Base-by-base conservation (phyloP, 2,888 invertebrate genomes). In the Aplocera efformata region DNA sequence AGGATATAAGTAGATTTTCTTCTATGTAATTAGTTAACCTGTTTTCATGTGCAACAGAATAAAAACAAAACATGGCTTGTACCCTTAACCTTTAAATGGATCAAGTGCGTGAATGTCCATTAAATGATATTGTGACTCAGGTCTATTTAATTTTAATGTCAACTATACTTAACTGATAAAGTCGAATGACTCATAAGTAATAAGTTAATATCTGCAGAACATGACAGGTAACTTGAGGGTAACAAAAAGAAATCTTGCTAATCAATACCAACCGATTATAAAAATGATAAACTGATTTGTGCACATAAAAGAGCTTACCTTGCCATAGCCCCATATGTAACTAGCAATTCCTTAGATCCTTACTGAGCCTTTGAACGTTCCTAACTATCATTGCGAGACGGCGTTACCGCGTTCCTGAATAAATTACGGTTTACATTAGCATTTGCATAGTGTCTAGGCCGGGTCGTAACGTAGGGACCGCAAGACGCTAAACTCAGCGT, bases 401-500 rank as follows among this genome's bases (percentile, higher is more conserved):
- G 21, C 31, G 34, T 31, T 46, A 40, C 37, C 45, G 41, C 46
- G 36, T 38, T 44, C 42, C 43, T 46, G 42, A 48, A 50, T 50
- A 50, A 42, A 46, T 50, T 50, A 46, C 43, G 17, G 38, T 41
- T 45, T 48, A 40, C 34, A 38, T 8, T n/a, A 41, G 38, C 33
- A 50, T 53, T 50, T 50, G 48, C 44, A 44, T 44, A 48, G 24
- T 37, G 43, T 41, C 45, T 45, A 46, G 38, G 42, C 38, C 32
- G 22, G 26, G 30, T 10, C n/a, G 9, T 7, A 9, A 22, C n/a
- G 9, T 7, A 9, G 25, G 26, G 23, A 44, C 43, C 40, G 34
- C 37, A 31, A 33, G 13, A 56, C 64, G 66, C 69, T 70, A 64
- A 69, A 67, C 56, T 69, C 69, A 60, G 53, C 50, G 54, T 76